Evolutionary conservation across 2,888 invertebrate genomes (phyloP).

Genomic region (Gonocerus acuteangulatus): DNA sequence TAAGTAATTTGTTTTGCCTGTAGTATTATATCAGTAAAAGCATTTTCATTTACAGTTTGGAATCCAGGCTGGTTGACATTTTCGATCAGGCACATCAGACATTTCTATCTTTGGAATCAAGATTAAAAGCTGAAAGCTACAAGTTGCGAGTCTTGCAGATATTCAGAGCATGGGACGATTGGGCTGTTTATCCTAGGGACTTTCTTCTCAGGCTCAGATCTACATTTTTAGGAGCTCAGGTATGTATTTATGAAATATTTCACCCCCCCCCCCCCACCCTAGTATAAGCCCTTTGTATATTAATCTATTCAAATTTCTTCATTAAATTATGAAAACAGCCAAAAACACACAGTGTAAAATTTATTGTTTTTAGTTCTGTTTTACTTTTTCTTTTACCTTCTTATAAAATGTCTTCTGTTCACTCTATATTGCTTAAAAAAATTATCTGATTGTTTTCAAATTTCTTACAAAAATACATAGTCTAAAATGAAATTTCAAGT

Average conservation of each 20-base stretch:
- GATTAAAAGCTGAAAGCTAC: constrained; percentile 92
- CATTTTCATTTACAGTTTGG: constrained; percentile 69
- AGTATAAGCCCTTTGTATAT: too few species aligned
- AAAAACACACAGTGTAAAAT: background rate
- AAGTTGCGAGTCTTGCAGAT: constrained; percentile 81
- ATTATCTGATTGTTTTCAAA: too few species aligned
- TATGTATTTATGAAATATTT: background rate
- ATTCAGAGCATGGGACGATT: constrained; percentile 95
- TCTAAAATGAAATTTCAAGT: too few species aligned
- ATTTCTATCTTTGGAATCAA: constrained; percentile 66
- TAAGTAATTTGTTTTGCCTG: too few species aligned
- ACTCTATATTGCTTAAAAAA: too few species aligned
- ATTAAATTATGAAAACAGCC: background rate
- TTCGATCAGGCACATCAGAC: constrained; percentile 67
- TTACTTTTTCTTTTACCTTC: too few species aligned
- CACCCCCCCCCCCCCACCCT: too few species aligned
- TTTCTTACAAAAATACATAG: too few species aligned
- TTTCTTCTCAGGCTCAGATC: constrained; percentile 81
- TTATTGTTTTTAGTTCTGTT: background rate
- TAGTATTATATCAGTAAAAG: too few species aligned
- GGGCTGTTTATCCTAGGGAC: constrained; percentile 90
- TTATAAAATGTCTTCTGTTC: too few species aligned
- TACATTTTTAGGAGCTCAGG: constrained; percentile 67
- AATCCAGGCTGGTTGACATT: constrained; percentile 68
- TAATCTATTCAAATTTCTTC: background rate